Conservation (phyloP, 2,797 vertebrate species). For the Microcaecilia unicolor region DNA sequence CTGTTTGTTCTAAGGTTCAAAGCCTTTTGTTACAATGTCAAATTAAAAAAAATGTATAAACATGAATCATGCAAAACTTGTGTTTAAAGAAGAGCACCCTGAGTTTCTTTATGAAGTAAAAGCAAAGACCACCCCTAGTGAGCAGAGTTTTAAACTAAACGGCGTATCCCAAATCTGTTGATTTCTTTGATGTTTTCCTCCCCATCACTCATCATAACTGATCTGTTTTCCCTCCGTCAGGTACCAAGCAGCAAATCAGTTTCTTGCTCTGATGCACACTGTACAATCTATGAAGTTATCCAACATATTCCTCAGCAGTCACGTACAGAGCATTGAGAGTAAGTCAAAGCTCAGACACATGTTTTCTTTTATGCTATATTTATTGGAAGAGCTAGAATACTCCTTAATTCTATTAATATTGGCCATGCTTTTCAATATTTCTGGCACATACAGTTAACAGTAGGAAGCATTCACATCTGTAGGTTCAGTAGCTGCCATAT, state of each 20-base stretch:
- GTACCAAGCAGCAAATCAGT: conserved; percentile 58
- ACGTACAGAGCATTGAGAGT: conserved; percentile 59
- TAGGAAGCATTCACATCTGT: background rate
- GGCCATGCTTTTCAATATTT: too few relatives aligned
- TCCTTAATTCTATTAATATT: background rate
- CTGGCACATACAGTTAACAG: background rate
- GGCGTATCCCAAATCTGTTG: background rate
- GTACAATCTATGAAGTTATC: conserved; percentile 92
- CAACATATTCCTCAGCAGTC: conserved; percentile 74
- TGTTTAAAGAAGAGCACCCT: background rate
- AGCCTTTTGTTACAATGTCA: too few relatives aligned
- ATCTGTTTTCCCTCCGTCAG: conserved; percentile 44
- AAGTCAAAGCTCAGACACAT: conserved; percentile 28
- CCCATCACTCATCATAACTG: background rate
- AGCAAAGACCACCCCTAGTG: background rate
- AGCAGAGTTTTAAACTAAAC: background rate
- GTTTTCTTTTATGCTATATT: background rate
- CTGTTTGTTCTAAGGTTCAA: too few relatives aligned
- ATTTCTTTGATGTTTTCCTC: background rate
- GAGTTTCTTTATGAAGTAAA: background rate
- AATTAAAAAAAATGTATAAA: too few relatives aligned
- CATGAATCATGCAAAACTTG: background rate
- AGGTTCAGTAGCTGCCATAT: too few relatives aligned
- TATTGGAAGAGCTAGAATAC: background rate
- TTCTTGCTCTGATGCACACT: conserved; percentile 62